A percentile compares a stretch with the other conserved stretches of the same genome.
phyloP scores from a whole-genome alignment of 2,888 invertebrate species.

The Acrobasis suavella region DNA sequence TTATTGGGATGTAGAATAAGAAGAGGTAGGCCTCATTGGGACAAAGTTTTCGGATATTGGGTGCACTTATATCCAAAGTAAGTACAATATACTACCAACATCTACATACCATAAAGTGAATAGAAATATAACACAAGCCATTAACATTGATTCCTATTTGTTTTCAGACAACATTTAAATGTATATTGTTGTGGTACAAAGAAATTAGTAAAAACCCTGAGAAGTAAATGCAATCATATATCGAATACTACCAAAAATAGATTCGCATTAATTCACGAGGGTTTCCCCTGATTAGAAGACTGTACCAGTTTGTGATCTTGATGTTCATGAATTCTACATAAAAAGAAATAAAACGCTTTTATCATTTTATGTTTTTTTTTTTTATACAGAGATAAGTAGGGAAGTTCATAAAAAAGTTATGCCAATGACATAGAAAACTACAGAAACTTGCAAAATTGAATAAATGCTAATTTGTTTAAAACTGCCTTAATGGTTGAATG shows the following conservation, averaged over 20 bases:
- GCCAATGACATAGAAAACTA: neutral
- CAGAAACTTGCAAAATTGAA: neutral
- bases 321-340: no score
- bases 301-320: no score
- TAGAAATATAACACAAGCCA: neutral
- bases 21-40: conserved; percentile 74
- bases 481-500: neutral
- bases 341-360: neutral
- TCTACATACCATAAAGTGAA: neutral
- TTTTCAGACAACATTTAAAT: conserved; percentile 58
- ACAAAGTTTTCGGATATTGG: conserved; percentile 74
- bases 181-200: conserved; percentile 80
- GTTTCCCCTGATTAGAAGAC: conserved; percentile 55
- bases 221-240: conserved; percentile 58
- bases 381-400: no score
- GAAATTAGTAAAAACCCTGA: conserved; percentile 69
- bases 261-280: conserved; percentile 70
- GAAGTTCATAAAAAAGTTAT: neutral
- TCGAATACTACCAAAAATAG: conserved; percentile 64
- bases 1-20: conserved; percentile 67
- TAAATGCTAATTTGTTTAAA: neutral
- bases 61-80: conserved; percentile 75
- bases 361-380: neutral
- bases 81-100: conserved; percentile 32
- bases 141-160: conserved; percentile 19